Percentiles rank a stretch among this genome's conserved stretches.
These are phyloP conservation scores for Pluvialis apricaria DNA, from an alignment of 2,113 vertebrate genomes.

Conservation along the genomic window DNA sequence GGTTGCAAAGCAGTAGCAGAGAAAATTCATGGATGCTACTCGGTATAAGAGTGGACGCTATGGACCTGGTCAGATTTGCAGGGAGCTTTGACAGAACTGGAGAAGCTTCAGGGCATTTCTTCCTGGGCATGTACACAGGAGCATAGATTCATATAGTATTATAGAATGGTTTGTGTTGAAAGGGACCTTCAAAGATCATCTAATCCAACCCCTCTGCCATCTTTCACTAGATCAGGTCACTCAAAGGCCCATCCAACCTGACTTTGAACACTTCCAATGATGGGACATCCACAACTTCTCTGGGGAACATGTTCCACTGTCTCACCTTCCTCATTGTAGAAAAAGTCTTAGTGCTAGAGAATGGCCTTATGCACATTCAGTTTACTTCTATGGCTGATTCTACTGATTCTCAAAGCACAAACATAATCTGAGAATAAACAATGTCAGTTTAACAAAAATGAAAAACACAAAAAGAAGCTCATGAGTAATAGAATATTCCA, in stretches of 20 bases:
- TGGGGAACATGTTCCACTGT: background rate
- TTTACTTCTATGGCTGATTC: background rate
- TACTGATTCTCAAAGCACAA: background rate
- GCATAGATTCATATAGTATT: background rate
- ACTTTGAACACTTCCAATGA: background rate
- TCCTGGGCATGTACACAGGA: background rate
- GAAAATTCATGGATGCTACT: background rate
- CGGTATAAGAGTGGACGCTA: fast-evolving
- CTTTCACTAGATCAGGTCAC: background rate
- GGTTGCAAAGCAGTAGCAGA: background rate
- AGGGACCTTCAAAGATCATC: background rate
- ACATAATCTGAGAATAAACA: background rate
- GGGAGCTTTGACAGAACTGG: background rate
- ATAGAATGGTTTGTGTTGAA: background rate
- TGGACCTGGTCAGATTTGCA: background rate
- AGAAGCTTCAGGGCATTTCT: background rate
- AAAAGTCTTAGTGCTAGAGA: background rate
- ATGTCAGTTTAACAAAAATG: background rate
- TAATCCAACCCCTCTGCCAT: background rate
- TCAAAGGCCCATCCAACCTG: background rate
- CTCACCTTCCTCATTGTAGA: background rate
- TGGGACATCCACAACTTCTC: background rate
- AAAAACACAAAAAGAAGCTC: background rate
- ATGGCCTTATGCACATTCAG: background rate
- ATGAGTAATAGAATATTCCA: background rate